Evolutionary conservation across 1,140 invertebrate genomes (phyloP).

Genomic region (Drosophila sp.): DNA sequence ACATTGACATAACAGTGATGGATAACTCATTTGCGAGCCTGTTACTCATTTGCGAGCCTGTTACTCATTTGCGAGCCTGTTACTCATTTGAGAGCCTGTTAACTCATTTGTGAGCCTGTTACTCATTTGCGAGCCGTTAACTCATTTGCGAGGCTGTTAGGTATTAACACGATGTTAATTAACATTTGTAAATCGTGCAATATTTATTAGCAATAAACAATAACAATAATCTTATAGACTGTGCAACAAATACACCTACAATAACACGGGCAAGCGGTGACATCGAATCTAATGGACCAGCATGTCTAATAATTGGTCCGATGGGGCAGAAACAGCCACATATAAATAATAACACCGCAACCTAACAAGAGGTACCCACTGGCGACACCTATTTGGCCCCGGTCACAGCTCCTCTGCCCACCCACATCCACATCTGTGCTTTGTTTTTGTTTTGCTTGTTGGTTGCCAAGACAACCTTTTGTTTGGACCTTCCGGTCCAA

Average conservation of each 20-base stretch:
- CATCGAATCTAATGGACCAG: not conserved
- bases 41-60: too few relatives aligned
- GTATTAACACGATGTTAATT: too few relatives aligned
- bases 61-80: too few relatives aligned
- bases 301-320: not conserved
- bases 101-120: too few relatives aligned
- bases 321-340: not conserved
- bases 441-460: conserved; percentile 63
- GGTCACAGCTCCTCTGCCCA: not conserved
- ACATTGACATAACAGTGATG: too few relatives aligned
- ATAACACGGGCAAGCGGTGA: not conserved
- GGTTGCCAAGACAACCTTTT: conserved; percentile 71
- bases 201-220: conserved; percentile 16
- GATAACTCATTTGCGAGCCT: too few relatives aligned
- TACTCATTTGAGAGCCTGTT: too few relatives aligned
- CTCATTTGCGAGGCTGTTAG: too few relatives aligned
- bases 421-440: conserved; percentile 11
- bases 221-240: conserved; percentile 2
- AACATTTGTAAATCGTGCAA: conserved; percentile 23
- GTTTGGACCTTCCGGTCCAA: conserved; percentile 66
- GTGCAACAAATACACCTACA: not conserved
- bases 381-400: not conserved
- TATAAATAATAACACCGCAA: not conserved
- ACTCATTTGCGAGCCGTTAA: too few relatives aligned
- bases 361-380: conserved; percentile 5